Evolutionary conservation across 2,888 invertebrate genomes (phyloP).

Genomic region (Diarsia rubi): DNA sequence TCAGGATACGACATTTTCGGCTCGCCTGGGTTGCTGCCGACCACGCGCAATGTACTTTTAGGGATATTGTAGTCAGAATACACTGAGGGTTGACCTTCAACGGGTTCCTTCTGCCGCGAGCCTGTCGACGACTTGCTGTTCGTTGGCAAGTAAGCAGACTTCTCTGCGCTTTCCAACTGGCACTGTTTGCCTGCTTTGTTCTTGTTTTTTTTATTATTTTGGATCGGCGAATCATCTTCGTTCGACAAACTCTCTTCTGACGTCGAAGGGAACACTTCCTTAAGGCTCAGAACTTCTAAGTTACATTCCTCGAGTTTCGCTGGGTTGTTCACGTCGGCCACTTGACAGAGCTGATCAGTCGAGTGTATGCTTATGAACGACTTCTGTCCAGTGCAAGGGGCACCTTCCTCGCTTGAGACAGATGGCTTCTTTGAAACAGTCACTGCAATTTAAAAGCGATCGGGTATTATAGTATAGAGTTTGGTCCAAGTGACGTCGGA

Average conservation of each 20-base stretch:
- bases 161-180: slow-evolving; percentile 72
- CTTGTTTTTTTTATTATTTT: slow-evolving; percentile 74
- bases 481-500: not conserved
- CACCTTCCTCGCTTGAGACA: slow-evolving; percentile 73
- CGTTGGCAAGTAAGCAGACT: slow-evolving; percentile 81
- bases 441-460: slow-evolving; percentile 74
- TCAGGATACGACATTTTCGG: slow-evolving; percentile 87
- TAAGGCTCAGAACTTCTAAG: slow-evolving; percentile 86
- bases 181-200: slow-evolving; percentile 71
- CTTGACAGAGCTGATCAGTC: slow-evolving; percentile 86
- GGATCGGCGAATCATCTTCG: slow-evolving; percentile 81
- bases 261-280: slow-evolving; percentile 87
- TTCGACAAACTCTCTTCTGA: slow-evolving; percentile 88
- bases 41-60: slow-evolving; percentile 86
- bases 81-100: slow-evolving; percentile 79
- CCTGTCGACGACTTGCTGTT: slow-evolving; percentile 87
- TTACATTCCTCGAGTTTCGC: slow-evolving; percentile 84
- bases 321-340: slow-evolving; percentile 76
- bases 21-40: slow-evolving; percentile 88
- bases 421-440: slow-evolving; percentile 86
- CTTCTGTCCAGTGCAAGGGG: slow-evolving; percentile 81
- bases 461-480: not conserved
- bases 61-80: slow-evolving; percentile 86
- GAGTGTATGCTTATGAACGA: slow-evolving; percentile 89
- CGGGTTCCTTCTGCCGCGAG: slow-evolving; percentile 77